phyloP scores from a whole-genome alignment of 2,113 vertebrate species.

The Callocephalon fimbriatum region DNA sequence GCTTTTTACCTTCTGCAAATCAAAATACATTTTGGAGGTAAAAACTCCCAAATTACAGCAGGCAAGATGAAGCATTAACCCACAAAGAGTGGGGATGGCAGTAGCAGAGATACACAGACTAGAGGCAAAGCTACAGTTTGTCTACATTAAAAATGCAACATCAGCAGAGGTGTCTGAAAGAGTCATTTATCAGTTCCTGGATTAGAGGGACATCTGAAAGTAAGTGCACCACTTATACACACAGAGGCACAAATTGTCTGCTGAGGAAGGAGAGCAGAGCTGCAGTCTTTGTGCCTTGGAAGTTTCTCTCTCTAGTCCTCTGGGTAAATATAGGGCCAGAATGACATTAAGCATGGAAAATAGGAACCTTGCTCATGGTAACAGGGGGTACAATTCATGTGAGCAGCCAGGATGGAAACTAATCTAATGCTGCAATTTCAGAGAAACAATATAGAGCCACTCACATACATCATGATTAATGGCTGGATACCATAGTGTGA shows the following conservation, averaged over 20 bases:
- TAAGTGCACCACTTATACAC: constrained; percentile 6
- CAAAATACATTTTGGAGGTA: constrained; percentile 43
- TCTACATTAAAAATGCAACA: constrained; percentile 54
- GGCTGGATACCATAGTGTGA: constrained; percentile 70
- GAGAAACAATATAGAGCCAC: constrained; percentile 45
- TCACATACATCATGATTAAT: constrained; percentile 67
- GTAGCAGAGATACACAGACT: not conserved
- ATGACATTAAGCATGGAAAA: constrained; percentile 16
- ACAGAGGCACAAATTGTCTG: constrained; percentile 51
- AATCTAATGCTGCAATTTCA: constrained; percentile 60
- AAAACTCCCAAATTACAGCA: constrained; percentile 23
- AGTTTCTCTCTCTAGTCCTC: constrained; percentile 4
- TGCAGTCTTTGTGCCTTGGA: not conserved
- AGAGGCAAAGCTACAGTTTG: constrained; percentile 3
- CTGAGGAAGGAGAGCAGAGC: not conserved
- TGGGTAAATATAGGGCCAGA: not conserved
- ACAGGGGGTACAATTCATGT: constrained; percentile 26
- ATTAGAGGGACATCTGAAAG: constrained; percentile 50
- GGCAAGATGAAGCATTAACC: constrained; percentile 35
- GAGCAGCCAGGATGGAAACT: not conserved
- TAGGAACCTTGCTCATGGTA: constrained; percentile 27
- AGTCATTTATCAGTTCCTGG: constrained; percentile 48
- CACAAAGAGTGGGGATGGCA: not conserved
- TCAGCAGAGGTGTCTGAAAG: constrained; percentile 44
- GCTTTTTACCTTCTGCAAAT: constrained; percentile 51